phyloP scores from a whole-genome alignment of 1,140 invertebrate species.

The Micrasema minimum region DNA sequence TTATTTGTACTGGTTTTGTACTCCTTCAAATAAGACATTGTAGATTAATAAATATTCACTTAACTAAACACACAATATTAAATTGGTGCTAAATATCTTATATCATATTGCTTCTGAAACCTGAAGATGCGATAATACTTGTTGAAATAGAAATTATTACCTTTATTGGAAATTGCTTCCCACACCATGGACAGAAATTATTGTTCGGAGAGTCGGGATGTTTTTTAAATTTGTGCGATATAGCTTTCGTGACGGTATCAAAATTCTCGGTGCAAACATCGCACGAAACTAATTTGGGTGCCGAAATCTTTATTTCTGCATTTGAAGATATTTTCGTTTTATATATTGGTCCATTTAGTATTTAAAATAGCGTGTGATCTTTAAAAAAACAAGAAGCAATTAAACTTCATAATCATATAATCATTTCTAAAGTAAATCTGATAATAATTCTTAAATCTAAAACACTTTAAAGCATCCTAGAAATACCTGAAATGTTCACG shows the following conservation, averaged over 20 bases:
- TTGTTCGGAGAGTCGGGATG: conserved; percentile 73
- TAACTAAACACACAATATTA: no score
- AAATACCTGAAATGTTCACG: conserved; percentile 64
- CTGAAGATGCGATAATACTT: no score
- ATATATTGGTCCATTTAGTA: neutral
- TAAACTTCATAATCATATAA: neutral
- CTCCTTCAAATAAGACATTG: no score
- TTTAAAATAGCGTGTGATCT: conserved; percentile 4
- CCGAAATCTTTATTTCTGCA: no score
- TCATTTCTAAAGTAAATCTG: no score
- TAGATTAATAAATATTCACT: no score
- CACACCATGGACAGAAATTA: conserved; percentile 75
- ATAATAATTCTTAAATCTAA: neutral
- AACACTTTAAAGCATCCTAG: neutral
- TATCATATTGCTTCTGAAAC: no score
- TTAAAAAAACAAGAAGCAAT: conserved; percentile 3
- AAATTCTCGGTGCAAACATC: conserved; percentile 72
- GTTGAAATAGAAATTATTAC: no score
- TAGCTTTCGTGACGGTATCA: conserved; percentile 71
- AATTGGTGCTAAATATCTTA: no score
- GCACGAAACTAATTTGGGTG: conserved; percentile 56
- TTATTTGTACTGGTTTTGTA: no score
- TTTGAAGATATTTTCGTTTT: no score
- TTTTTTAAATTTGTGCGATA: conserved; percentile 75
- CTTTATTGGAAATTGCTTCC: conserved; percentile 76